Conservation (phyloP, 2,888 invertebrate genomes). For the Erpobdella octoculata region DNA sequence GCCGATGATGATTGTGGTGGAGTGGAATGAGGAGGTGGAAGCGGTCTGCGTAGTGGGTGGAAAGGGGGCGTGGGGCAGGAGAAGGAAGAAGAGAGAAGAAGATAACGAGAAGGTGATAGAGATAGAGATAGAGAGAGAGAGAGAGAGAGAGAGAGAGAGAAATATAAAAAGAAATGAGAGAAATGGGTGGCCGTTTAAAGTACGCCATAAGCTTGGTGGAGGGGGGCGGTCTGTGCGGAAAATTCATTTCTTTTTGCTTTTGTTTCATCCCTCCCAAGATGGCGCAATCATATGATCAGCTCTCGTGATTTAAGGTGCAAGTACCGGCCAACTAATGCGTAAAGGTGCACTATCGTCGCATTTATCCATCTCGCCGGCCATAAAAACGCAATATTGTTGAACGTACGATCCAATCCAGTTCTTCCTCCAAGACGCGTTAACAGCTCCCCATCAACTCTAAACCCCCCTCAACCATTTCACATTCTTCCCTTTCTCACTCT, state of each 20-base stretch:
- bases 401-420: conserved; percentile 3
- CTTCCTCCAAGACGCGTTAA: conserved; percentile 2
- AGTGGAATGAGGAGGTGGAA: too few species aligned
- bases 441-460: not conserved
- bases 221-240: not conserved
- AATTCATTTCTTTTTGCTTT: not conserved
- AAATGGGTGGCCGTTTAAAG: too few species aligned
- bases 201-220: too few species aligned
- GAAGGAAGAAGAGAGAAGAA: too few species aligned
- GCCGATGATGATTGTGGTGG: too few species aligned
- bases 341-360: conserved; percentile 12
- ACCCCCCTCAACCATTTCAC: not conserved
- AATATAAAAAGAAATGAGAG: too few species aligned
- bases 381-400: conserved; percentile 10
- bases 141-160: too few species aligned
- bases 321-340: conserved; percentile 10
- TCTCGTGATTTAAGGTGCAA: not conserved
- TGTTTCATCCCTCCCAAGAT: not conserved
- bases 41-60: too few species aligned
- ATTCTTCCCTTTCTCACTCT: too few species aligned
- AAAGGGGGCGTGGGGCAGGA: too few species aligned
- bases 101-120: too few species aligned
- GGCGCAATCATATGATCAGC: conserved; percentile 3
- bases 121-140: too few species aligned
- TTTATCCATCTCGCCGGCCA: conserved; percentile 7